Conservation (phyloP, 2,113 vertebrate genomes). For the Desmodus rotundus region DNA sequence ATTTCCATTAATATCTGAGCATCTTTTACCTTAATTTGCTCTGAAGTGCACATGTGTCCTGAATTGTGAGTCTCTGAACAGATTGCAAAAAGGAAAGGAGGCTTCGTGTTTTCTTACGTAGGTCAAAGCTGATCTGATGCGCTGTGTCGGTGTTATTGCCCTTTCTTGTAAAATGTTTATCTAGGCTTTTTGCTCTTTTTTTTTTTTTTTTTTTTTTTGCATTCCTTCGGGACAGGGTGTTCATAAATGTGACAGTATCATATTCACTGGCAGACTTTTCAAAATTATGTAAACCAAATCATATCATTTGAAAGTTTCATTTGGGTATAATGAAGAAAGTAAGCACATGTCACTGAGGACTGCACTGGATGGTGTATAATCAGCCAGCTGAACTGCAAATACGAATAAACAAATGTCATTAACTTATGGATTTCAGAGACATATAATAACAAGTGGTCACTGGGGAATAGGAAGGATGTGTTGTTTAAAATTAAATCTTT, state of each 20-base stretch:
- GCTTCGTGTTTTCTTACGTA: background rate
- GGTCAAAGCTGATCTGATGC: background rate
- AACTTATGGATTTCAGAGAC: background rate
- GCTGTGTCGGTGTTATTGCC: background rate
- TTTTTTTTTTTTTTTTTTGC: background rate
- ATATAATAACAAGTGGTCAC: background rate
- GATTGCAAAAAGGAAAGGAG: background rate
- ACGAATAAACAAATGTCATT: background rate
- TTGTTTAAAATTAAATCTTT: slow-evolving; percentile 3
- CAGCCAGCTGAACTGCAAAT: background rate
- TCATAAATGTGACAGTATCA: background rate
- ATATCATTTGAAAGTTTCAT: background rate
- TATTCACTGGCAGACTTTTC: background rate
- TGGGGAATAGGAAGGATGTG: background rate
- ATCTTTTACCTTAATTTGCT: slow-evolving; percentile 59
- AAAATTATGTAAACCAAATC: slow-evolving; percentile 8
- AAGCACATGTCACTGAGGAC: background rate
- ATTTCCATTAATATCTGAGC: slow-evolving; percentile 63
- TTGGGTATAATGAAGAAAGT: background rate
- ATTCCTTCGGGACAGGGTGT: background rate
- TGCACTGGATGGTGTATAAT: background rate
- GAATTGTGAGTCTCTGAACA: slow-evolving; percentile 35
- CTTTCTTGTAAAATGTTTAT: slow-evolving; percentile 21
- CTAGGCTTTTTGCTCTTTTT: background rate
- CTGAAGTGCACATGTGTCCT: slow-evolving; percentile 37